A percentile compares a stretch with the other conserved stretches of the same genome.
Conservation (phyloP, 2,113 vertebrate species). For the Merops nubicus region DNA sequence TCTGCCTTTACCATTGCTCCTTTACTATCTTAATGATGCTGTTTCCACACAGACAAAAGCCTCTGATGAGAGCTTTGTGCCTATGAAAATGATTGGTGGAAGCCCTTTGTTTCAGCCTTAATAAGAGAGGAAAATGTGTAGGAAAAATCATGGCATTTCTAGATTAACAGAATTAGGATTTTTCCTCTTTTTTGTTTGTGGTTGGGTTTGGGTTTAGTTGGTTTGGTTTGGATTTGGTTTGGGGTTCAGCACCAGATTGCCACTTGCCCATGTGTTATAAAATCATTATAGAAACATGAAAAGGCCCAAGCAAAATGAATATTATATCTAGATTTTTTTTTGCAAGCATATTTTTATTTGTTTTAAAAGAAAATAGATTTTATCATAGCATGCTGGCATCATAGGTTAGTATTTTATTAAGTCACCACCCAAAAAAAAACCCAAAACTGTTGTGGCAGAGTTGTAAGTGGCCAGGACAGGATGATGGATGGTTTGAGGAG, state of each 20-base stretch:
- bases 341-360: accelerated
- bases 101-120: neutral
- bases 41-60: neutral
- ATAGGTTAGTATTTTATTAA: neutral
- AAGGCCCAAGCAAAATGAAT: neutral
- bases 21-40: neutral
- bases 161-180: neutral
- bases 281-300: accelerated
- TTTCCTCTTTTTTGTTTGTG: too few species aligned
- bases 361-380: neutral
- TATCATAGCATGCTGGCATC: neutral
- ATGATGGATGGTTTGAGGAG: neutral
- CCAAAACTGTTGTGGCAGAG: accelerated
- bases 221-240: too few species aligned
- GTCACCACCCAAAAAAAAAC: accelerated
- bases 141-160: neutral
- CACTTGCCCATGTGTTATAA: accelerated
- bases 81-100: neutral
- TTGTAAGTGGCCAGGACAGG: neutral
- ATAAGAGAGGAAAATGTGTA: neutral
- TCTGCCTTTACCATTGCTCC: neutral
- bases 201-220: too few species aligned
- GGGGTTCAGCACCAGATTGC: accelerated
- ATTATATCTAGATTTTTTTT: neutral
- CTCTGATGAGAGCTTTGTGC: neutral